A percentile compares a stretch with the other conserved stretches of the same genome.
Evolutionary conservation across 1,140 invertebrate genomes (phyloP).

Genomic region (Pristionchus pacificus): DNA sequence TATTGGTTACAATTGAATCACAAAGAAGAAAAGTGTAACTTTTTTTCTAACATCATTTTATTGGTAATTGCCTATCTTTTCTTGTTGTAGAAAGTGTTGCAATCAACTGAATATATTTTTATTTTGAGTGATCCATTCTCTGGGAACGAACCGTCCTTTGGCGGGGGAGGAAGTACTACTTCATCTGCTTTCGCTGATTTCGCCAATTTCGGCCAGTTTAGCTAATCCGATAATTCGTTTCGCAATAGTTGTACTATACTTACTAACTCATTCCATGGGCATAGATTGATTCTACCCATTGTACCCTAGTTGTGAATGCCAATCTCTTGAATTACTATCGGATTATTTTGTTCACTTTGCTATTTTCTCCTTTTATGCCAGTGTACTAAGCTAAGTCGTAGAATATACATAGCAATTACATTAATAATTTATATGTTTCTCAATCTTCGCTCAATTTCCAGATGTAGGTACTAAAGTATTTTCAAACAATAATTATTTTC

Average conservation of each 20-base stretch:
- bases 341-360: no score
- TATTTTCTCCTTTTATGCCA: no score
- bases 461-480: no score
- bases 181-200: conserved; percentile 21
- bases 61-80: not conserved
- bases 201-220: conserved; percentile 22
- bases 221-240: not conserved
- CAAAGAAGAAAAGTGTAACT: not conserved
- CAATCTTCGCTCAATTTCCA: no score
- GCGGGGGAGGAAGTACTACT: not conserved
- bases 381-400: no score
- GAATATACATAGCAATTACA: no score
- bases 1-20: not conserved
- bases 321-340: no score
- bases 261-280: no score
- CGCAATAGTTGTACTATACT: not conserved
- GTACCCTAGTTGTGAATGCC: no score
- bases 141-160: not conserved
- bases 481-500: no score
- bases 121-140: conserved; percentile 16
- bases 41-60: not conserved
- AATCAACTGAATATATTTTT: not conserved
- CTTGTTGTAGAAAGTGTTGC: not conserved
- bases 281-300: no score
- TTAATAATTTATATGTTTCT: no score